Conservation (phyloP, 2,888 invertebrate species). For the Nysson spinosus region DNA sequence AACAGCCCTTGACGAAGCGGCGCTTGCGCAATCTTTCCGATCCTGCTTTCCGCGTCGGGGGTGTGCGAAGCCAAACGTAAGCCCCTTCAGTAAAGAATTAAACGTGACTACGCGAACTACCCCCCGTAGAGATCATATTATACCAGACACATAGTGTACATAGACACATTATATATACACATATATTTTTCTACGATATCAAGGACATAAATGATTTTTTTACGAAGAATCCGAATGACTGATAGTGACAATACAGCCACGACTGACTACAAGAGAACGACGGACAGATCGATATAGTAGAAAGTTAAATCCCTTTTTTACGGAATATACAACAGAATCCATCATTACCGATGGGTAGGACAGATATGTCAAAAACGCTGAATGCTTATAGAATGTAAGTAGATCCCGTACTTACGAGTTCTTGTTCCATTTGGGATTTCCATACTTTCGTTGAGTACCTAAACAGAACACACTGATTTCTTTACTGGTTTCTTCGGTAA, state of each 20-base stretch:
- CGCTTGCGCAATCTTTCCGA: conserved; percentile 55
- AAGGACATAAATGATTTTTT: conserved; percentile 52
- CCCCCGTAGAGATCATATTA: conserved; percentile 36
- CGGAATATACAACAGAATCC: conserved; percentile 54
- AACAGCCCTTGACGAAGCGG: conserved; percentile 16
- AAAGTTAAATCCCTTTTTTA: conserved; percentile 46
- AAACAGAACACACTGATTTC: no score
- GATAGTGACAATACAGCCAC: conserved; percentile 41
- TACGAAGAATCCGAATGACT: conserved; percentile 38
- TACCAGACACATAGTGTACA: conserved; percentile 45
- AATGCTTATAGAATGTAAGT: conserved; percentile 95
- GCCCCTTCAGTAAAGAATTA: conserved; percentile 61
- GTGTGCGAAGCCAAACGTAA: conserved; percentile 61
- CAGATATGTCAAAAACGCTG: conserved; percentile 89
- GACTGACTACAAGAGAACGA: conserved; percentile 25
- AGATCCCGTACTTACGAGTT: conserved; percentile 59
- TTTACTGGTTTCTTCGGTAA: no score
- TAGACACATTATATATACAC: conserved; percentile 33
- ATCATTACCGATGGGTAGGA: conserved; percentile 75
- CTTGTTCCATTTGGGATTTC: conserved; percentile 13
- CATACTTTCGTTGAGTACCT: no score
- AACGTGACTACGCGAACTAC: conserved; percentile 59
- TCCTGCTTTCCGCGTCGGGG: conserved; percentile 34
- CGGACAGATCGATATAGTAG: conserved; percentile 51
- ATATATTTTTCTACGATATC: conserved; percentile 59